Percentiles rank a stretch among this genome's conserved stretches.
Conservation (phyloP, 1,140 invertebrate genomes). For the Saccostrea glomerata region DNA sequence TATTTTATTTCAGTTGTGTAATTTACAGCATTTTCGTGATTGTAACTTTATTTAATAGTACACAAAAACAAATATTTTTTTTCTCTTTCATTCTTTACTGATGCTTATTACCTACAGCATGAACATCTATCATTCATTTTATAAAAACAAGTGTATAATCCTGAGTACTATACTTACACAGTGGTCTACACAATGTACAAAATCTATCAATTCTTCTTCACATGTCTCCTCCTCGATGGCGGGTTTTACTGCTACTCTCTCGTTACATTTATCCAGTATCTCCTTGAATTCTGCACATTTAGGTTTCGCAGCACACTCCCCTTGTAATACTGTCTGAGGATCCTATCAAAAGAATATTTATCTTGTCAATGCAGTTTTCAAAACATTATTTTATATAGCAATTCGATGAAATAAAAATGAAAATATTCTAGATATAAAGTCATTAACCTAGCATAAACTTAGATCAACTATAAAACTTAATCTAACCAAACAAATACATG, state of each 20-base stretch:
- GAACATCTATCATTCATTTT: neutral
- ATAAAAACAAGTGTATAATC: neutral
- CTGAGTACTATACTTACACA: neutral
- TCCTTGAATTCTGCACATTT: conserved; percentile 18
- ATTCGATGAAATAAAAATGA: too few relatives aligned
- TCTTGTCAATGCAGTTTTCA: neutral
- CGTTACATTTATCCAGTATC: conserved; percentile 3
- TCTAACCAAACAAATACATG: too few relatives aligned
- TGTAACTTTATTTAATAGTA: too few relatives aligned
- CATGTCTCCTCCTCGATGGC: conserved; percentile 12
- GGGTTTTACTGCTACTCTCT: conserved; percentile 6
- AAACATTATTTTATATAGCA: too few relatives aligned
- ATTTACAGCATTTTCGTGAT: too few relatives aligned
- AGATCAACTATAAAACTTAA: too few relatives aligned
- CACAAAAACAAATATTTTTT: too few relatives aligned
- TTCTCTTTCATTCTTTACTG: too few relatives aligned
- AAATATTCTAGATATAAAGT: too few relatives aligned
- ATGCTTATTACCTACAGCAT: too few relatives aligned
- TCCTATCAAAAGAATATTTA: neutral
- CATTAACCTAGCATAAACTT: too few relatives aligned
- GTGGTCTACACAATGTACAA: conserved; percentile 18
- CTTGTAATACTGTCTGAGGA: neutral
- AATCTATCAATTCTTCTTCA: conserved; percentile 32
- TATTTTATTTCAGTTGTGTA: too few relatives aligned
- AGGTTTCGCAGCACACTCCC: neutral